A percentile compares a stretch with the other conserved stretches of the same genome.
These are phyloP conservation scores for Horisme vitalbata DNA, from an alignment of 2,888 invertebrate species.

Conservation along the genomic window DNA sequence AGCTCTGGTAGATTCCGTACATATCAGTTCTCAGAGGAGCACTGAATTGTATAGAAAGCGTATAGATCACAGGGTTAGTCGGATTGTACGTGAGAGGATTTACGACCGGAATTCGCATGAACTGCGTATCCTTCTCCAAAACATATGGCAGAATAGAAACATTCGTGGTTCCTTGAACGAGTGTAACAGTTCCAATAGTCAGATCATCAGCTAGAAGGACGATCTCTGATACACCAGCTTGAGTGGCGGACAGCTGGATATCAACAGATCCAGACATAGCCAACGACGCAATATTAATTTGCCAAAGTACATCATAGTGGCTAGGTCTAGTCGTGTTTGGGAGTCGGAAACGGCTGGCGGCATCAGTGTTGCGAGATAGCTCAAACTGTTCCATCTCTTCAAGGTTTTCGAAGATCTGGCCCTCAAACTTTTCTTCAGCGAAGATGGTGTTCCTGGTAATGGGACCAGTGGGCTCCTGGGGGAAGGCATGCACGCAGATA, in stretches of 20 bases:
- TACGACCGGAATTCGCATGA: slow-evolving; percentile 47
- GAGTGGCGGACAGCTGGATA: slow-evolving; percentile 58
- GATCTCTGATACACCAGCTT: slow-evolving; percentile 52
- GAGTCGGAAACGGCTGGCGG: slow-evolving; percentile 60
- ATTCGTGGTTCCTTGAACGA: slow-evolving; percentile 49
- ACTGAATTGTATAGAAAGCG: slow-evolving; percentile 49
- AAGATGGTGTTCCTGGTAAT: slow-evolving; percentile 63
- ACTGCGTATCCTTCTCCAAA: slow-evolving; percentile 47
- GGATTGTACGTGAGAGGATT: slow-evolving; percentile 44
- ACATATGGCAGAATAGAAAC: slow-evolving; percentile 29
- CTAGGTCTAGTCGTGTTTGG: slow-evolving; percentile 76
- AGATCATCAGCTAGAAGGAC: slow-evolving; percentile 61
- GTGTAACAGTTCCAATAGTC: slow-evolving; percentile 54
- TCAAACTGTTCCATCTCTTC: slow-evolving; percentile 34
- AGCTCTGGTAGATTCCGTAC: slow-evolving; percentile 71
- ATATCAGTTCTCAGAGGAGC: slow-evolving; percentile 62
- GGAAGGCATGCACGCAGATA: slow-evolving; percentile 45
- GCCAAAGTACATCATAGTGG: slow-evolving; percentile 76
- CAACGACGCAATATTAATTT: slow-evolving; percentile 53
- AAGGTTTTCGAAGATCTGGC: slow-evolving; percentile 59
- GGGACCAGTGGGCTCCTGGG: slow-evolving; percentile 39
- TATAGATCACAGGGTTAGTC: slow-evolving; percentile 41
- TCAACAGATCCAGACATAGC: slow-evolving; percentile 59
- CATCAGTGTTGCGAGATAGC: slow-evolving; percentile 27
- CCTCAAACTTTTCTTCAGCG: slow-evolving; percentile 62